These are phyloP conservation scores for Bubalus kerabau DNA, from an alignment of 2,113 vertebrate species.

Conservation along the genomic window DNA sequence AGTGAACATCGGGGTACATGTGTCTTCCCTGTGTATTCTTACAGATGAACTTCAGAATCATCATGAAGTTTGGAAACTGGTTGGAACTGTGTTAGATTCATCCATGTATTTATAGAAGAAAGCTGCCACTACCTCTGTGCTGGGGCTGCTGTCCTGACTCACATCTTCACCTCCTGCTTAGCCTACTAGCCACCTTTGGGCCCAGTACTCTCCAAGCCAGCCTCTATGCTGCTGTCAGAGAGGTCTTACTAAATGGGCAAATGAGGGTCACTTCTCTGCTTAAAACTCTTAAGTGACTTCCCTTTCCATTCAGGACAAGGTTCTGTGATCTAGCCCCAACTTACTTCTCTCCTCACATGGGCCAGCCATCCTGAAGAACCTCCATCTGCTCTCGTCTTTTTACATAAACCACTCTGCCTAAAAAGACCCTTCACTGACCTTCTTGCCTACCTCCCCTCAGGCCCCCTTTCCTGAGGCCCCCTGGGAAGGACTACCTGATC, in stretches of 20 bases:
- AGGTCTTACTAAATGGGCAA: neutral
- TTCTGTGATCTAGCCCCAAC: neutral
- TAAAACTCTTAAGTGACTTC: neutral
- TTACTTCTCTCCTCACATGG: neutral
- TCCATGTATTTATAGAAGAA: neutral
- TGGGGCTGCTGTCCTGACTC: neutral
- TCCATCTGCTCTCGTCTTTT: neutral
- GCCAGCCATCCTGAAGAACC: neutral
- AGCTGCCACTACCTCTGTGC: neutral
- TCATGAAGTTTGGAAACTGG: neutral
- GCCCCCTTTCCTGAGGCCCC: neutral
- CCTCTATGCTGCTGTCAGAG: neutral
- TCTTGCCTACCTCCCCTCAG: neutral
- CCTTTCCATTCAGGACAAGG: neutral
- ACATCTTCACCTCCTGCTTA: neutral
- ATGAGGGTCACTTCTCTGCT: neutral
- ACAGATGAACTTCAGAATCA: neutral
- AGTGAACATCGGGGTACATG: neutral
- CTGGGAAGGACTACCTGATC: neutral
- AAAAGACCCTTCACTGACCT: neutral
- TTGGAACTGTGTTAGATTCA: neutral
- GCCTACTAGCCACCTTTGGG: neutral
- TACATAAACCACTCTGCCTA: neutral
- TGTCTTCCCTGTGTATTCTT: neutral
- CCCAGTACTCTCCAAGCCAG: neutral